phyloP scores from a whole-genome alignment of 1,140 invertebrate genomes.

The Drosophila ercepeae region DNA sequence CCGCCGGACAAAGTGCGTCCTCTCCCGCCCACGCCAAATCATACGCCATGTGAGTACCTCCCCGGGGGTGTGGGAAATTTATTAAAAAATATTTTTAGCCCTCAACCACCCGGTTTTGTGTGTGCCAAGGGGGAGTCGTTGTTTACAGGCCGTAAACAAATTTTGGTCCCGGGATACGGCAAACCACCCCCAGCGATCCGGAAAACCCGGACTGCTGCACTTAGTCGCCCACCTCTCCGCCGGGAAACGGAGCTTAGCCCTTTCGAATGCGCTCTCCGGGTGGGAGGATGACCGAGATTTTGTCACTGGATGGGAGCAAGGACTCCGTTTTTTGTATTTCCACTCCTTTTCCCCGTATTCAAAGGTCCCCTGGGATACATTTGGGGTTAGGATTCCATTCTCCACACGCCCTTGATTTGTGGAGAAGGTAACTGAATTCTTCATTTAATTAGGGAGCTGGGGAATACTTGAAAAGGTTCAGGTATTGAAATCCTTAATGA shows the following conservation, averaged over 20 bases:
- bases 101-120: conserved; percentile 25
- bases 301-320: conserved; percentile 29
- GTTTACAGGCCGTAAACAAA: conserved; percentile 71
- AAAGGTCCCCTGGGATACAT: conserved; percentile 43
- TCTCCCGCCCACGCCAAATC: conserved; percentile 86
- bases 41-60: conserved; percentile 84
- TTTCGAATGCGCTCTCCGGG: conserved; percentile 38
- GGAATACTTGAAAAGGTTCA: background rate
- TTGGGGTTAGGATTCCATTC: conserved; percentile 25
- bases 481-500: background rate
- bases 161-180: conserved; percentile 36
- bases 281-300: conserved; percentile 52
- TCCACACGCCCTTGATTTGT: background rate
- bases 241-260: conserved; percentile 15
- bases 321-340: conserved; percentile 1
- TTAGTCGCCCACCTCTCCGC: conserved; percentile 30
- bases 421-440: conserved; percentile 23
- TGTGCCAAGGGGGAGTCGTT: conserved; percentile 21
- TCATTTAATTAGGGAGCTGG: conserved; percentile 28
- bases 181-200: conserved; percentile 49
- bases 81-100: conserved; percentile 66
- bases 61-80: conserved; percentile 54
- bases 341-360: conserved; percentile 23
- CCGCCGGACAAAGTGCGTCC: conserved; percentile 90
- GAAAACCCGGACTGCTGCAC: conserved; percentile 45